Evolutionary conservation across 2,113 vertebrate species (phyloP).

Genomic region (Mustela lutreola): DNA sequence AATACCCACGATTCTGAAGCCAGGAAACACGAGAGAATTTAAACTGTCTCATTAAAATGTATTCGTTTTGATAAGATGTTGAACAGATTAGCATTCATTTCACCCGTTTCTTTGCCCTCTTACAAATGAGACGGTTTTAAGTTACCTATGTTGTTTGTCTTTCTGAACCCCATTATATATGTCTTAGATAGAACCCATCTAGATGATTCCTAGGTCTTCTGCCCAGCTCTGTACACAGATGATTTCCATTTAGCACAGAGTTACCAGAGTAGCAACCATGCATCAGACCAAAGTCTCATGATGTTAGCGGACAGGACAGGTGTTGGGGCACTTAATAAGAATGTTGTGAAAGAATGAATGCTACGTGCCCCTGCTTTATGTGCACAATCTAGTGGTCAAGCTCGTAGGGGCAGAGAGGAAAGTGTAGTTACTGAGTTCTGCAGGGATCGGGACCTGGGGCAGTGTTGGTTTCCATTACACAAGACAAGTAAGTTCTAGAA

Average conservation of each 20-base stretch:
- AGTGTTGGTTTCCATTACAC: background rate
- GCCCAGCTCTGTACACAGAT: background rate
- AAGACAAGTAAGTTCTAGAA: background rate
- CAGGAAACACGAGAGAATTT: background rate
- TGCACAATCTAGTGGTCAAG: background rate
- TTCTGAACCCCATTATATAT: background rate
- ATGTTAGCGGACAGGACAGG: background rate
- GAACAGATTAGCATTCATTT: background rate
- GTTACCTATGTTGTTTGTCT: background rate
- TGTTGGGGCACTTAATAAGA: background rate
- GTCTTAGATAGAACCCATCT: background rate
- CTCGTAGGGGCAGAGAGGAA: background rate
- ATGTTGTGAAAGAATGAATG: background rate
- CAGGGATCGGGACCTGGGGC: background rate
- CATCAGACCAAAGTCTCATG: background rate
- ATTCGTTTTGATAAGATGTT: background rate
- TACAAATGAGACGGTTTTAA: background rate
- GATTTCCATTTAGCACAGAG: background rate
- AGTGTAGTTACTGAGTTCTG: background rate
- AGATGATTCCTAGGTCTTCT: background rate
- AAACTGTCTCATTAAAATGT: background rate
- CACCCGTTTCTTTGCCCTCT: background rate
- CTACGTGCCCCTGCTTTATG: background rate
- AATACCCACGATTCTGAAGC: background rate
- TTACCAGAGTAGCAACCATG: rapidly evolving